Conservation (phyloP, 2,888 invertebrate species). For the Euzetes globulus region DNA sequence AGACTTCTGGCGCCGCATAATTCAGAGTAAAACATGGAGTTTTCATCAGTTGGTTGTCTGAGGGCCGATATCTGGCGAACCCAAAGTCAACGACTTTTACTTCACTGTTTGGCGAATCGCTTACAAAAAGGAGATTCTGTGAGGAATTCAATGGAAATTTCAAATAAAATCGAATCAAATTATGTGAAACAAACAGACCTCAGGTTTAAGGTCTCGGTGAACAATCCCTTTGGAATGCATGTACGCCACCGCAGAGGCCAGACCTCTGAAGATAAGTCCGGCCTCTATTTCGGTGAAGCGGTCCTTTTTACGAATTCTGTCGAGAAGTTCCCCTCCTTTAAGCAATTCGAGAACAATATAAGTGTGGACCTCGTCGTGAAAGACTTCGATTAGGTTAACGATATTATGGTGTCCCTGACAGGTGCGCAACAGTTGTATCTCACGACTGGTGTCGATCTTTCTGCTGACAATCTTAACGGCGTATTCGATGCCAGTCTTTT, state of each 20-base stretch:
- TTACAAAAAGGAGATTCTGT: slow-evolving; percentile 60
- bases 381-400: slow-evolving; percentile 72
- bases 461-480: slow-evolving; percentile 79
- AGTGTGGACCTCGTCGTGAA: slow-evolving; percentile 71
- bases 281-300: slow-evolving; percentile 70
- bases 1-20: slow-evolving; percentile 92
- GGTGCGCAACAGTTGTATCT: slow-evolving; percentile 66
- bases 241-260: slow-evolving; percentile 72
- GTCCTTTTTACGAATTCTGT: slow-evolving; percentile 56
- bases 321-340: slow-evolving; percentile 70
- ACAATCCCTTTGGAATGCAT: slow-evolving; percentile 78
- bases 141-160: slow-evolving; percentile 35
- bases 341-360: slow-evolving; percentile 84
- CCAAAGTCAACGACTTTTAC: slow-evolving; percentile 95
- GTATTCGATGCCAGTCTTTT: slow-evolving; percentile 63
- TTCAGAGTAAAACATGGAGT: slow-evolving; percentile 90
- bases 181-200: slow-evolving; percentile 53
- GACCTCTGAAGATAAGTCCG: slow-evolving; percentile 67
- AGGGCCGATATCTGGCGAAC: slow-evolving; percentile 70
- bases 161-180: background rate
- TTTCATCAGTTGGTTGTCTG: slow-evolving; percentile 55
- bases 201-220: slow-evolving; percentile 90
- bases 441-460: slow-evolving; percentile 60
- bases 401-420: slow-evolving; percentile 86
- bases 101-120: slow-evolving; percentile 54